Evolutionary conservation across 2,888 invertebrate genomes (phyloP).

Genomic region (Nowickia ferox): DNA sequence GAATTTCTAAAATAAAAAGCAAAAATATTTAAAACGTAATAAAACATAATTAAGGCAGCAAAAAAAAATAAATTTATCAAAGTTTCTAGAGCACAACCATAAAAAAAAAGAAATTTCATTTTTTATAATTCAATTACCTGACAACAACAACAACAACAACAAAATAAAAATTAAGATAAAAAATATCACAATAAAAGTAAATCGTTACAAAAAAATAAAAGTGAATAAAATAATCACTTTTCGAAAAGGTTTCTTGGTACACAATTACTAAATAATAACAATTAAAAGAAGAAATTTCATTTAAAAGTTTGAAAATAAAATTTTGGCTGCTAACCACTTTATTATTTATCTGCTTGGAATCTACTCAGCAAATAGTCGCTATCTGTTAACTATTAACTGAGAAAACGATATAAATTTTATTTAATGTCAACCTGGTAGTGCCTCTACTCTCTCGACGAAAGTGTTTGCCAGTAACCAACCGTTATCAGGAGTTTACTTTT

Average conservation of each 20-base stretch:
- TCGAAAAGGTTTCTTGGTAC: not conserved
- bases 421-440: constrained; percentile 14
- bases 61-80: constrained; percentile 33
- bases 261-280: constrained; percentile 10
- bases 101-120: constrained; percentile 53
- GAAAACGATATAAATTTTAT: not conserved
- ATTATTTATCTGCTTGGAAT: constrained; percentile 6
- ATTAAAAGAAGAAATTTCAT: not conserved
- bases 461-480: constrained; percentile 53
- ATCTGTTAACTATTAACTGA: not conserved
- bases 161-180: constrained; percentile 39
- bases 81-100: constrained; percentile 66
- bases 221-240: constrained; percentile 14
- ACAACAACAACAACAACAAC: not conserved
- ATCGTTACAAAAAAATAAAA: constrained; percentile 46
- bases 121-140: constrained; percentile 59
- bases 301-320: not conserved
- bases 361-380: constrained; percentile 38
- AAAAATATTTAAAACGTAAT: constrained; percentile 35
- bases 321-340: constrained; percentile 35
- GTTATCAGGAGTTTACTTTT: constrained; percentile 63
- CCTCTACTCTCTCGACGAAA: not conserved
- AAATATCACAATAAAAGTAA: constrained; percentile 22
- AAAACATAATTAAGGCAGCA: constrained; percentile 30
- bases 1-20: constrained; percentile 19